These are phyloP conservation scores for Ophthalmolycus amberensis DNA, from an alignment of 2,113 vertebrate species.

Conservation along the genomic window DNA sequence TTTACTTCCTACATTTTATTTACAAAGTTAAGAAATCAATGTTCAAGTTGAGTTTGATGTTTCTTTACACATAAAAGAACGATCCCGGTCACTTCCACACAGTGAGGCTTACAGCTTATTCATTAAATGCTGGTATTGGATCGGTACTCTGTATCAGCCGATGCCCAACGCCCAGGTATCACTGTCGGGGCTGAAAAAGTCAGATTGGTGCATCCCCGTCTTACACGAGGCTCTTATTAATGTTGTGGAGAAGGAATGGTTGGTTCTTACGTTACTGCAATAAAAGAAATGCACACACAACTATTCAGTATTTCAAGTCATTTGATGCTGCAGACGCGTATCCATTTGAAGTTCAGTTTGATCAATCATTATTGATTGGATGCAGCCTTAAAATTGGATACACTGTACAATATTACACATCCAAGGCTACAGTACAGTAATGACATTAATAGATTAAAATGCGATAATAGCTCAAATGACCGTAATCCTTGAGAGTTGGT, in stretches of 20 bases:
- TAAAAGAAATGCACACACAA: constrained; percentile 14
- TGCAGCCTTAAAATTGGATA: constrained; percentile 53
- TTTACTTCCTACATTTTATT: not conserved
- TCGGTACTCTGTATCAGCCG: not conserved
- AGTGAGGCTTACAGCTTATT: not conserved
- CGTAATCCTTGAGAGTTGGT: constrained; percentile 57
- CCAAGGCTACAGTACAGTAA: constrained; percentile 56
- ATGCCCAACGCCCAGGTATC: not conserved
- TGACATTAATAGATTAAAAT: constrained; percentile 69
- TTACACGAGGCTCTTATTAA: not conserved
- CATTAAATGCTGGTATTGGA: not conserved
- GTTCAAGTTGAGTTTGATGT: not conserved
- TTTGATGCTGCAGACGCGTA: constrained; percentile 43
- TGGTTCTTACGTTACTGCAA: not conserved
- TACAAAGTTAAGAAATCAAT: not conserved
- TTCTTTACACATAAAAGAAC: not conserved
- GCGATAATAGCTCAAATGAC: constrained; percentile 60
- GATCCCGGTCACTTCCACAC: not conserved
- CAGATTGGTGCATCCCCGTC: not conserved
- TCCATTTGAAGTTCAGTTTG: constrained; percentile 41
- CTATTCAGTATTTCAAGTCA: constrained; percentile 5
- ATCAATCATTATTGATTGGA: constrained; percentile 67
- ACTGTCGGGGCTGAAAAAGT: not conserved
- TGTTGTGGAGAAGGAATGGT: not conserved
- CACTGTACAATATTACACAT: constrained; percentile 49